These are phyloP conservation scores for Listronotus bonariensis DNA, from an alignment of 1,140 invertebrate genomes.

Conservation along the genomic window DNA sequence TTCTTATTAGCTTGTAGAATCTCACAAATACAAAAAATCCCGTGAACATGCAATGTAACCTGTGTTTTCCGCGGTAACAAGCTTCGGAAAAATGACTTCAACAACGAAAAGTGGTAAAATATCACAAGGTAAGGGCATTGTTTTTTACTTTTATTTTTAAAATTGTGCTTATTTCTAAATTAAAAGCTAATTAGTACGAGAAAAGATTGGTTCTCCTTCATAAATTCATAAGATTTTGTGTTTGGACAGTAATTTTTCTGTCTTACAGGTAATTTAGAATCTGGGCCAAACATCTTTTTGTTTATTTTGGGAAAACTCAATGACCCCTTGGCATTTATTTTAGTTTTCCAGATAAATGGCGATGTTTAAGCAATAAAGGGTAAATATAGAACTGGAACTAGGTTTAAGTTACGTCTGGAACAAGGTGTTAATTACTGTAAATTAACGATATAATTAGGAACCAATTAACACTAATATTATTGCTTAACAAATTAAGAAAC, in stretches of 20 bases:
- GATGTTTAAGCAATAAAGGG: background rate
- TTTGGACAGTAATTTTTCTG: background rate
- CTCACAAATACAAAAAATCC: background rate
- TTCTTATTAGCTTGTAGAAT: background rate
- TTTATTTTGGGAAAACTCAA: constrained; percentile 36
- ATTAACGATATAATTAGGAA: background rate
- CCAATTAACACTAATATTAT: background rate
- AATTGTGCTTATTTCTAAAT: background rate
- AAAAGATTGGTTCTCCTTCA: too few species aligned
- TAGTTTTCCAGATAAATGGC: constrained; percentile 19
- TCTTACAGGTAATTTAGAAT: constrained; percentile 10
- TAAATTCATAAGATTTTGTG: background rate
- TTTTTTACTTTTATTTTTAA: background rate
- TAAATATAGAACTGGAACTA: constrained; percentile 11
- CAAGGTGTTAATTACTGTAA: background rate
- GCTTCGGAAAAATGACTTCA: constrained; percentile 28
- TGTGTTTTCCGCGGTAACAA: constrained; percentile 14
- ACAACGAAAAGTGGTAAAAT: constrained; percentile 35
- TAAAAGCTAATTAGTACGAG: too few species aligned
- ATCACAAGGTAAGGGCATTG: constrained; percentile 26
- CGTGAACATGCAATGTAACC: constrained; percentile 13
- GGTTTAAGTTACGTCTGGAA: background rate
- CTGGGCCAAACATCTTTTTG: constrained; percentile 28
- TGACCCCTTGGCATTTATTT: constrained; percentile 35
- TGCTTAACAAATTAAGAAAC: too few species aligned